These are phyloP conservation scores for Simalia tracyae DNA, from an alignment of 2,797 vertebrate genomes.

Conservation along the genomic window DNA sequence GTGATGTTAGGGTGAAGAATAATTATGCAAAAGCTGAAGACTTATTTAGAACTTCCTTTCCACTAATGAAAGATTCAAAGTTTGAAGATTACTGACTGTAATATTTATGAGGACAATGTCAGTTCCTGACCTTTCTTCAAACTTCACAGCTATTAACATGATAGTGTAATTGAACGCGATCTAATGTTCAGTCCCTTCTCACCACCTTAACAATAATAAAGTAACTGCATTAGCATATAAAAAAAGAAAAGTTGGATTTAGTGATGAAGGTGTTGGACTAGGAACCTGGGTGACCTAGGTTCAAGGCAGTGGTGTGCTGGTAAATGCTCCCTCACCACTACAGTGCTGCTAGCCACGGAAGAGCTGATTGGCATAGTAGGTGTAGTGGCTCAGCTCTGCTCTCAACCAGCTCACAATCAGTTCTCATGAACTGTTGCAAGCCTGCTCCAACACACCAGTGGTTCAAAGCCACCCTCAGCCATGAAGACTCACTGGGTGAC, in stretches of 20 bases:
- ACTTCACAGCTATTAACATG: constrained; percentile 29
- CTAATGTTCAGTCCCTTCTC: constrained; percentile 16
- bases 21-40: constrained; percentile 59
- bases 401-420: too few species aligned
- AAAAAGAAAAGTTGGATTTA: too few species aligned
- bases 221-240: neutral
- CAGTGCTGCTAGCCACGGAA: too few species aligned
- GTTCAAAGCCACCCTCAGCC: neutral
- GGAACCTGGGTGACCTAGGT: too few species aligned
- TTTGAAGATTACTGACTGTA: constrained; percentile 48
- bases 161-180: constrained; percentile 5
- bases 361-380: too few species aligned
- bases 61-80: constrained; percentile 60
- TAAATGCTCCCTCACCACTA: too few species aligned
- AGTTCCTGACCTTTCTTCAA: constrained; percentile 37
- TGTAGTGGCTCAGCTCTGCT: too few species aligned
- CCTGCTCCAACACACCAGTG: too few species aligned
- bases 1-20: constrained; percentile 55
- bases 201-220: neutral
- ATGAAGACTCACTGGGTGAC: too few species aligned
- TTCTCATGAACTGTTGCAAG: too few species aligned
- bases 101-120: constrained; percentile 53
- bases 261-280: too few species aligned
- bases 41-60: constrained; percentile 64
- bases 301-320: too few species aligned